phyloP scores from a whole-genome alignment of 1,140 invertebrate species.

The Aphaenogaster ashmeadi region DNA sequence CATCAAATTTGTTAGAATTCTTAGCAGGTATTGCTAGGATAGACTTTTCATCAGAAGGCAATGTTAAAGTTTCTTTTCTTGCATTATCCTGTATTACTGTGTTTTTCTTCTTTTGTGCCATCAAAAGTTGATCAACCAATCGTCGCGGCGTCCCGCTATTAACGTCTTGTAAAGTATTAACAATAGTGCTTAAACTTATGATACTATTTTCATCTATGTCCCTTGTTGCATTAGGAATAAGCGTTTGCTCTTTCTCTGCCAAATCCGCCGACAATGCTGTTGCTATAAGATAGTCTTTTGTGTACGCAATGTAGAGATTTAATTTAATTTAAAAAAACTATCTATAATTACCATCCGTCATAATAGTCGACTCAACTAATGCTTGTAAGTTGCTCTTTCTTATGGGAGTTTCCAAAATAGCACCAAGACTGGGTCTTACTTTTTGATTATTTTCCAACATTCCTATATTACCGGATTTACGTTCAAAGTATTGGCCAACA shows the following conservation, averaged over 20 bases:
- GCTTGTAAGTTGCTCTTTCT: conserved; percentile 69
- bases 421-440: conserved; percentile 79
- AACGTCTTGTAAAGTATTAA: conserved; percentile 78
- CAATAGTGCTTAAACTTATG: conserved; percentile 84
- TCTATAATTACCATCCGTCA: conserved; percentile 75
- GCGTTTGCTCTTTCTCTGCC: conserved; percentile 39
- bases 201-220: conserved; percentile 74
- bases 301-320: neutral
- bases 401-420: conserved; percentile 77
- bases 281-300: conserved; percentile 25
- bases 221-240: conserved; percentile 51
- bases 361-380: conserved; percentile 77
- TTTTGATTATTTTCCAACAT: conserved; percentile 63
- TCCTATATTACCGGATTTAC: conserved; percentile 80
- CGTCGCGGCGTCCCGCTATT: conserved; percentile 79
- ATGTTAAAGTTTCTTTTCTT: conserved; percentile 69
- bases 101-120: conserved; percentile 78
- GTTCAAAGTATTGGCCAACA: conserved; percentile 81
- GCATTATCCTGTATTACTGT: neutral
- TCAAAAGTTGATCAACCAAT: conserved; percentile 83
- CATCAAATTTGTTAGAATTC: conserved; percentile 62
- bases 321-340: neutral
- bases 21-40: conserved; percentile 64
- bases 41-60: conserved; percentile 71
- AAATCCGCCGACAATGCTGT: conserved; percentile 40